Evolutionary conservation across 2,113 vertebrate species (phyloP).

Genomic region (Menura novaehollandiae): DNA sequence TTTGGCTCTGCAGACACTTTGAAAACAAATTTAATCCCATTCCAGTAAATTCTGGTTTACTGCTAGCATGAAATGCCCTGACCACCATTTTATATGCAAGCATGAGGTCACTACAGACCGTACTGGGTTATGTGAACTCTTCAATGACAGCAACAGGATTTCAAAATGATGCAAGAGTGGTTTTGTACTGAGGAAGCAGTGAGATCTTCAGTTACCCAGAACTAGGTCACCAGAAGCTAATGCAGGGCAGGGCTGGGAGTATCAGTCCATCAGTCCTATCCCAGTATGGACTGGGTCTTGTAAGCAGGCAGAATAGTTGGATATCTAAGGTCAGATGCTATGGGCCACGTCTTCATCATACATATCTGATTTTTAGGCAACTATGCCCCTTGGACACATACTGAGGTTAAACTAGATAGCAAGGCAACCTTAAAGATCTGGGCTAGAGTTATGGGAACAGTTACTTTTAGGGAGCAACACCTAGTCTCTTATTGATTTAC

Average conservation of each 20-base stretch:
- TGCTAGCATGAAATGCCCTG: neutral
- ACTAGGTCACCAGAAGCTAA: neutral
- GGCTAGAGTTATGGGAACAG: neutral
- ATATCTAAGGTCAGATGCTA: neutral
- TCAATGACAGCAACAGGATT: neutral
- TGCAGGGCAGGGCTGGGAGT: neutral
- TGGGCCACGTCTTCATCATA: neutral
- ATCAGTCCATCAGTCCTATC: neutral
- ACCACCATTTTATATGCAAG: neutral
- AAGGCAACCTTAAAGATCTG: neutral
- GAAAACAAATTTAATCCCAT: neutral
- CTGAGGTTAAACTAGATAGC: neutral
- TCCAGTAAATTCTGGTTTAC: conserved; percentile 7
- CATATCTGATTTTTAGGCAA: neutral
- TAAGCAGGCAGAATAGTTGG: neutral
- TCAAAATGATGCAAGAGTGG: neutral
- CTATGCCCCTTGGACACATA: neutral
- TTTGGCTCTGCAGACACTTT: neutral
- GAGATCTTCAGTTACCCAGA: neutral
- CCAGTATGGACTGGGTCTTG: neutral
- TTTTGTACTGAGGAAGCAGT: neutral
- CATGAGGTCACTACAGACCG: neutral
- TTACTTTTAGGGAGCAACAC: neutral
- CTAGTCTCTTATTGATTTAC: neutral
- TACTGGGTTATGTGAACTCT: neutral